phyloP scores from a whole-genome alignment of 2,113 vertebrate species.

The Diadophis punctatus region DNA sequence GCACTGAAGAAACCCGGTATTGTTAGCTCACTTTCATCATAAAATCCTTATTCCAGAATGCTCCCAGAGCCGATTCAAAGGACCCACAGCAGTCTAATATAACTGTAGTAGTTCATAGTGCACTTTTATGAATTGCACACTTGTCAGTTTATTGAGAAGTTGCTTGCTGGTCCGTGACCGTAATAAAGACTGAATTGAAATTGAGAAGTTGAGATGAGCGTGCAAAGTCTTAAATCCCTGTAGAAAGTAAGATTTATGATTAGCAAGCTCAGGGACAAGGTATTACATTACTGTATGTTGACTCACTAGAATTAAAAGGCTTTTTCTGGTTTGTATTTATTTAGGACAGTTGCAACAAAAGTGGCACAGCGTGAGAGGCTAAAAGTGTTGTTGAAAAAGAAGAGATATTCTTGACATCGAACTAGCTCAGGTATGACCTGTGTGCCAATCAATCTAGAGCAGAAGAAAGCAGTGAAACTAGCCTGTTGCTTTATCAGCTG shows the following conservation, averaged over 20 bases:
- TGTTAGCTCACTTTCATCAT: not conserved
- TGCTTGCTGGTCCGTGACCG: not conserved
- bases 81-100: not conserved
- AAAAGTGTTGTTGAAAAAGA: not conserved
- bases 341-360: constrained; percentile 71
- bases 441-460: not conserved
- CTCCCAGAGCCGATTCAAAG: not conserved
- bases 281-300: not conserved
- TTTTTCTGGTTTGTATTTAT: constrained; percentile 24
- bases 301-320: not conserved
- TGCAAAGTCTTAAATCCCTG: not conserved
- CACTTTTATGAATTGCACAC: not conserved
- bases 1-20: too few relatives aligned
- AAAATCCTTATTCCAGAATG: not conserved
- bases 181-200: not conserved
- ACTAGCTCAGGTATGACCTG: not conserved
- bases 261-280: not conserved
- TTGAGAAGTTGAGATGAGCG: not conserved
- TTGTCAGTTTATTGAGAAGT: not conserved
- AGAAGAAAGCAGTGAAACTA: not conserved
- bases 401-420: not conserved
- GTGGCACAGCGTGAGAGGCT: constrained; percentile 34
- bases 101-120: not conserved
- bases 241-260: not conserved
- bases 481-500: not conserved